Evolutionary conservation across 1,140 invertebrate genomes (phyloP).

Genomic region (Orchesella cincta): DNA sequence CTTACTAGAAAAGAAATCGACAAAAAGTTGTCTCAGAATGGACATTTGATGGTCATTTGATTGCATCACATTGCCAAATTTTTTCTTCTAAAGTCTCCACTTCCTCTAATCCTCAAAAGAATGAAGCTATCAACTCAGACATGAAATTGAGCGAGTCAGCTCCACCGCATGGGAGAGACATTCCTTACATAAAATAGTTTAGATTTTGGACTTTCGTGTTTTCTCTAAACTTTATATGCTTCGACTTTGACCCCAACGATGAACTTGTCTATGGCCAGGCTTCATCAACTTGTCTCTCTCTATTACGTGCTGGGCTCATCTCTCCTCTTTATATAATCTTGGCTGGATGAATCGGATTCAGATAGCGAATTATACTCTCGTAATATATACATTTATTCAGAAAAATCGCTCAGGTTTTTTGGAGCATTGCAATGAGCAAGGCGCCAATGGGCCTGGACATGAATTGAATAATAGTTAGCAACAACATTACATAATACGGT

Average conservation of each 20-base stretch:
- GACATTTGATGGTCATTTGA: no score
- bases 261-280: conserved; percentile 4
- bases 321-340: no score
- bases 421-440: conserved; percentile 12
- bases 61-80: no score
- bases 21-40: no score
- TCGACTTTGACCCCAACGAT: not conserved
- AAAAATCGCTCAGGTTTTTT: not conserved
- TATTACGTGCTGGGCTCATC: no score
- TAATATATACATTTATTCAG: no score
- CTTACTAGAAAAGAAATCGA: no score
- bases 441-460: not conserved
- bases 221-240: no score
- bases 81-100: no score
- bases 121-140: conserved; percentile 13
- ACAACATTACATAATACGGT: not conserved
- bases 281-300: no score
- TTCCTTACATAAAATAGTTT: not conserved
- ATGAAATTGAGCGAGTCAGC: not conserved
- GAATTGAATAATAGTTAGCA: conserved; percentile 1
- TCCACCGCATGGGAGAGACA: not conserved
- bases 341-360: no score
- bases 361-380: no score
- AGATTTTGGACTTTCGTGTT: not conserved
- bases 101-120: not conserved